Evolutionary conservation across 2,888 invertebrate genomes (phyloP).

Genomic region (Sympetrum striolatum): DNA sequence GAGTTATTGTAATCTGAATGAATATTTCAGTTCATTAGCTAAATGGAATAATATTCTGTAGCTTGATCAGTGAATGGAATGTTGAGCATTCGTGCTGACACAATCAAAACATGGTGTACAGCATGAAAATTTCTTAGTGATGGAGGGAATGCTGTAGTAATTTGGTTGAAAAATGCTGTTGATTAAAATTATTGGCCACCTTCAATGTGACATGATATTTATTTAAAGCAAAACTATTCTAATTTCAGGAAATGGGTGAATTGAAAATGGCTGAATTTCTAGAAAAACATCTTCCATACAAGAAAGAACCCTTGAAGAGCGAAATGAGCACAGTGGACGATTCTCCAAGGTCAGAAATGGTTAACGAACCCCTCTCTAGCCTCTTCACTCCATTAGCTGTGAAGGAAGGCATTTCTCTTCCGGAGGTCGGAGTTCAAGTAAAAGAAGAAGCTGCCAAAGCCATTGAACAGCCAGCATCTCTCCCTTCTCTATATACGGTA

Average conservation of each 20-base stretch:
- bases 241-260: conserved; percentile 1
- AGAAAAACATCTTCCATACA: neutral
- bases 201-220: no score
- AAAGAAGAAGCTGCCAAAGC: neutral
- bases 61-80: no score
- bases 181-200: no score
- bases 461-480: neutral
- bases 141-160: no score
- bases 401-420: neutral
- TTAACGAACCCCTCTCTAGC: neutral
- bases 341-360: neutral
- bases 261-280: neutral
- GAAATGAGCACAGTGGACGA: neutral
- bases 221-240: no score
- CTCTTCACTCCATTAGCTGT: neutral
- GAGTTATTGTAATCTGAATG: no score
- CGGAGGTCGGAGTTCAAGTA: neutral
- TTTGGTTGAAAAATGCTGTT: no score
- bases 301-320: neutral
- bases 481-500: conserved; percentile 22
- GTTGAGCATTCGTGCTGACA: no score
- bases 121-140: no score
- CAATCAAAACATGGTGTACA: no score
- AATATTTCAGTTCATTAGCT: no score
- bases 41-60: no score